Conservation (phyloP, 2,797 vertebrate genomes). For the Micrastur ruficollis region DNA sequence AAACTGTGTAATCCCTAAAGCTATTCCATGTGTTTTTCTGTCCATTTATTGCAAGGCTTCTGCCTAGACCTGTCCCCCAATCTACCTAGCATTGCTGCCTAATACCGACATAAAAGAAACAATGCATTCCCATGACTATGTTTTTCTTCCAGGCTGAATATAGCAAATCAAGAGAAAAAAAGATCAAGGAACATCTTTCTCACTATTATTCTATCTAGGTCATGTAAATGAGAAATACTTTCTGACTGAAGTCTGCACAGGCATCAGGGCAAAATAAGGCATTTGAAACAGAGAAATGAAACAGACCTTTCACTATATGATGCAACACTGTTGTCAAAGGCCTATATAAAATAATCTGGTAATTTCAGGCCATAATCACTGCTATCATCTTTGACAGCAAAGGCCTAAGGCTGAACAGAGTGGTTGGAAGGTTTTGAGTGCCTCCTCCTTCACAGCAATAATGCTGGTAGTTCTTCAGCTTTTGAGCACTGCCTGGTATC, state of each 20-base stretch:
- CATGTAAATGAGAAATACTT: constrained; percentile 64
- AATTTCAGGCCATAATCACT: constrained; percentile 16
- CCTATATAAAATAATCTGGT: constrained; percentile 11
- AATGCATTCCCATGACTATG: constrained; percentile 12
- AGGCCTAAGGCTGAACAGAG: background rate
- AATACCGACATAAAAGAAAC: constrained; percentile 6
- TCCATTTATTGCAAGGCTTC: background rate
- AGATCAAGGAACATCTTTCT: constrained; percentile 52
- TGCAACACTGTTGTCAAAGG: background rate
- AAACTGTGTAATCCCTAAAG: background rate
- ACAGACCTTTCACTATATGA: background rate
- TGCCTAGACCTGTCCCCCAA: background rate
- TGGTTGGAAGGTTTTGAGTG: background rate
- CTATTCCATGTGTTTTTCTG: background rate
- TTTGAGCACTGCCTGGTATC: background rate
- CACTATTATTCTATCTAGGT: constrained; percentile 62
- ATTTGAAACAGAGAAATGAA: background rate
- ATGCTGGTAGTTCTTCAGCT: background rate
- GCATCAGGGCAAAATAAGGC: background rate
- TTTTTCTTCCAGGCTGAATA: constrained; percentile 51
- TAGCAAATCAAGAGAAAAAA: constrained; percentile 32
- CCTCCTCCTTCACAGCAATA: background rate
- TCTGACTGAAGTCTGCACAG: constrained; percentile 41
- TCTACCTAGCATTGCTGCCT: background rate
- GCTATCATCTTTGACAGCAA: background rate